These are phyloP conservation scores for Protaetia brevitarsis DNA, from an alignment of 1,140 invertebrate genomes.

Conservation along the genomic window DNA sequence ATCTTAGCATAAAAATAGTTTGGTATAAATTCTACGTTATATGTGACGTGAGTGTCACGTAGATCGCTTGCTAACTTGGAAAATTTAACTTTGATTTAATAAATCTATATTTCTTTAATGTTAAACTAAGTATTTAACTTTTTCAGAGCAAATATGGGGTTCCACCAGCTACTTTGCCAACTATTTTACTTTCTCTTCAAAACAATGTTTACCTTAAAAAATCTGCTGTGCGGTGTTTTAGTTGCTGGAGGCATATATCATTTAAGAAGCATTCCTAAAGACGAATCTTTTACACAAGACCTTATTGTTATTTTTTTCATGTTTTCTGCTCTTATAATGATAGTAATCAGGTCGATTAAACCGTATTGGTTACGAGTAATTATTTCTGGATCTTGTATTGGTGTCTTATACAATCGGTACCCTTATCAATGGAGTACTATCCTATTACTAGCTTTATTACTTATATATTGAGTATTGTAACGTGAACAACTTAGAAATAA, in stretches of 20 bases:
- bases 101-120: too few species aligned
- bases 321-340: background rate
- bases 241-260: background rate
- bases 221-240: background rate
- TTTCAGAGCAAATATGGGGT: background rate
- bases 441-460: background rate
- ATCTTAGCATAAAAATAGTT: too few species aligned
- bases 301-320: background rate
- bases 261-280: background rate
- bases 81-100: too few species aligned
- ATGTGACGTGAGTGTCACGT: too few species aligned
- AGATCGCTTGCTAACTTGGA: too few species aligned
- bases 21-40: too few species aligned
- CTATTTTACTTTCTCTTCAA: background rate
- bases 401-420: background rate
- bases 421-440: background rate
- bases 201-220: slow-evolving; percentile 13
- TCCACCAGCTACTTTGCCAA: background rate
- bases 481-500: background rate
- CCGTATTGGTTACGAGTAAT: background rate
- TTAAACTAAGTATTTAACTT: too few species aligned
- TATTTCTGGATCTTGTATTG: background rate
- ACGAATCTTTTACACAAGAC: background rate
- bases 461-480: background rate
- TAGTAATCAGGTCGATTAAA: slow-evolving; percentile 12